Evolutionary conservation across 2,888 invertebrate genomes (phyloP).

Genomic region (Eupithecia dodoneata): DNA sequence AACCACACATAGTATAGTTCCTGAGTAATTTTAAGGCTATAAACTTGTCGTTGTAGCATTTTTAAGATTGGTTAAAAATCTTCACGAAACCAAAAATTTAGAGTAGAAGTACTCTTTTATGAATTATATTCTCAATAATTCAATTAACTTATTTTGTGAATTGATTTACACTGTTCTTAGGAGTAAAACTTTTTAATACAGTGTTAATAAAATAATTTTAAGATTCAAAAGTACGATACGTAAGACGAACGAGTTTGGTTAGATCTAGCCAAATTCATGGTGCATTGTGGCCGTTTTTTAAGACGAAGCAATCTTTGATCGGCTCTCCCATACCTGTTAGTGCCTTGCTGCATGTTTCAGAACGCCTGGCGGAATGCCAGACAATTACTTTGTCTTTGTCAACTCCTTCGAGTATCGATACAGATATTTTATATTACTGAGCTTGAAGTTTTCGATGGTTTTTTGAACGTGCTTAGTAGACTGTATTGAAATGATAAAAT

Average conservation of each 20-base stretch:
- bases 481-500: not conserved
- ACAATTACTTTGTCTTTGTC: slow-evolving; percentile 77
- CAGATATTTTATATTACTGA: slow-evolving; percentile 69
- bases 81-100: no score
- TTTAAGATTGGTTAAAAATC: no score
- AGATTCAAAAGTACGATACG: not conserved
- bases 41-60: no score
- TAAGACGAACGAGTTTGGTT: not conserved
- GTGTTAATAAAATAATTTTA: not conserved
- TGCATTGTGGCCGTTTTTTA: slow-evolving; percentile 60
- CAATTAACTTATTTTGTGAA: not conserved
- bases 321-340: slow-evolving; percentile 62
- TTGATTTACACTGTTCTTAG: not conserved
- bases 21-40: not conserved
- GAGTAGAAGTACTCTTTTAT: no score
- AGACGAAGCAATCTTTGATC: slow-evolving; percentile 77
- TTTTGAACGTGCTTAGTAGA: slow-evolving; percentile 18
- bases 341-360: slow-evolving; percentile 39
- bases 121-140: not conserved
- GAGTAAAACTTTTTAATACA: not conserved
- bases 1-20: not conserved
- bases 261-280: slow-evolving; percentile 11
- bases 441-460: slow-evolving; percentile 45
- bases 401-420: slow-evolving; percentile 68
- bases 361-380: slow-evolving; percentile 66